These are phyloP conservation scores for Hydrozoanthus gracilis DNA, from an alignment of 92 coral and sea anemone genomes.

Conservation along the genomic window DNA sequence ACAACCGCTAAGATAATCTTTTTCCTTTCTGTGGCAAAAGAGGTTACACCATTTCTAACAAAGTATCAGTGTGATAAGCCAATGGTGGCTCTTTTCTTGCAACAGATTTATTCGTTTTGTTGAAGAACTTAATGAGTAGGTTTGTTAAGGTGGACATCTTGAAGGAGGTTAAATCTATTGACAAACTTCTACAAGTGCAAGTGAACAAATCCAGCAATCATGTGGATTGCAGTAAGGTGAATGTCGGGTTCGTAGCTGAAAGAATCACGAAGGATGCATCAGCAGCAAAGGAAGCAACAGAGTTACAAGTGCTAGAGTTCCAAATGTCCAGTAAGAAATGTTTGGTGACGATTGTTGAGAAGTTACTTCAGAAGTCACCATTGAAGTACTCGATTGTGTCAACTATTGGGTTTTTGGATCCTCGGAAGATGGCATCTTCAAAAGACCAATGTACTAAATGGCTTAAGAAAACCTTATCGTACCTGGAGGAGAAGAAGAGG, in stretches of 20 bases:
- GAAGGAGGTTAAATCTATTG: slow-evolving; percentile 16
- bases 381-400: background rate
- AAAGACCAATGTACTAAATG: background rate
- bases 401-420: slow-evolving; percentile 7
- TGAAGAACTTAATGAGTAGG: slow-evolving; percentile 29
- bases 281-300: background rate
- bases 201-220: background rate
- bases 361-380: slow-evolving; percentile 15
- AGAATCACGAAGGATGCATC: background rate
- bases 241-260: slow-evolving; percentile 4
- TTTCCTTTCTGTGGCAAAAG: no score
- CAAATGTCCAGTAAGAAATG: slow-evolving; percentile 23
- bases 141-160: slow-evolving; percentile 30
- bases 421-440: slow-evolving; percentile 5
- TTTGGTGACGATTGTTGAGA: slow-evolving; percentile 12
- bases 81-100: no score
- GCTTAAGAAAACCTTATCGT: slow-evolving; percentile 39
- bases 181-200: slow-evolving; percentile 38
- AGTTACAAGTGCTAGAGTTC: slow-evolving; percentile 20
- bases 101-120: slow-evolving; percentile 8
- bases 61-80: slow-evolving; percentile 10
- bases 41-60: background rate
- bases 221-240: background rate
- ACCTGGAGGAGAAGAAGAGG: slow-evolving; percentile 37
- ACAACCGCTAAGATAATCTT: background rate